Conservation (phyloP, 2,797 vertebrate species). For the Scolopax rusticola region DNA sequence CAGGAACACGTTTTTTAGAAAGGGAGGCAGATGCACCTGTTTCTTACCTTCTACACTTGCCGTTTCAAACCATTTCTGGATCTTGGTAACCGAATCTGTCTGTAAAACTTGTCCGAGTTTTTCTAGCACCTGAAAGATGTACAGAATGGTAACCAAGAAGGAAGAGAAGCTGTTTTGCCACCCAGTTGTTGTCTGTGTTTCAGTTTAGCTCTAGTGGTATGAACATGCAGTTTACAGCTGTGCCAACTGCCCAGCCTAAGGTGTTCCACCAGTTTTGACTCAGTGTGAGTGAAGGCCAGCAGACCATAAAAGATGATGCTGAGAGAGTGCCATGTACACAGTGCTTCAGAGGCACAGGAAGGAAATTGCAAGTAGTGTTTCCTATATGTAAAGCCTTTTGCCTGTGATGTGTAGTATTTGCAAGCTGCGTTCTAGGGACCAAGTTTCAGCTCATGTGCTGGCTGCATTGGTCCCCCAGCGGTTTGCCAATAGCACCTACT, state of each 20-base stretch:
- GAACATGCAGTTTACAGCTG: background rate
- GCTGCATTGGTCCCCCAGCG: background rate
- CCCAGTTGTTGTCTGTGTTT: background rate
- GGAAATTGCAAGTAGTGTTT: background rate
- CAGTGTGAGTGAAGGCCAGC: background rate
- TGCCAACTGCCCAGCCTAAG: background rate
- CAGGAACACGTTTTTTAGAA: fast-evolving
- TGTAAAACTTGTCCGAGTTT: constrained; percentile 68
- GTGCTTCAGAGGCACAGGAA: background rate
- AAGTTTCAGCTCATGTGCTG: background rate
- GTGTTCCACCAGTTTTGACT: background rate
- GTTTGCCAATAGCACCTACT: background rate
- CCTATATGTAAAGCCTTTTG: background rate
- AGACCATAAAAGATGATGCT: background rate
- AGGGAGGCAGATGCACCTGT: background rate
- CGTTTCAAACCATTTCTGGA: constrained; percentile 65
- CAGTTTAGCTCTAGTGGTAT: background rate
- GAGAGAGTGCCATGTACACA: background rate
- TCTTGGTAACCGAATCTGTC: constrained; percentile 68
- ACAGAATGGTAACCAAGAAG: background rate
- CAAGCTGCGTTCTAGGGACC: background rate
- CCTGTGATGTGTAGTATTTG: too few species aligned
- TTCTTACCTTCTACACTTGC: constrained; percentile 66
- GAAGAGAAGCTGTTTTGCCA: too few species aligned
- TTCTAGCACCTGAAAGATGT: constrained; percentile 56